phyloP scores from a whole-genome alignment of 2,888 invertebrate genomes.

The Troglohyphantes excavatus region DNA sequence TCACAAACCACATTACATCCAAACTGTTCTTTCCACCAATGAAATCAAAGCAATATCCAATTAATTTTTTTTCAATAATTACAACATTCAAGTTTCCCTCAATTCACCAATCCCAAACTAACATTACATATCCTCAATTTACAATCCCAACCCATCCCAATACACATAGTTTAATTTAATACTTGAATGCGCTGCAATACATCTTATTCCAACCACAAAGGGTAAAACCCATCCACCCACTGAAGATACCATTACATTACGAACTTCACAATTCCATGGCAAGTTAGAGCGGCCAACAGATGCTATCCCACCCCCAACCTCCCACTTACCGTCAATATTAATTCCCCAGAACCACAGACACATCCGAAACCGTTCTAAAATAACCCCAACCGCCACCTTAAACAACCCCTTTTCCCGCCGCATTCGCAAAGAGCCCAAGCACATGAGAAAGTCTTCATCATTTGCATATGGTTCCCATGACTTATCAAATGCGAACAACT shows the following conservation, averaged over 20 bases:
- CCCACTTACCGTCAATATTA: constrained; percentile 28
- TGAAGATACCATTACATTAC: background rate
- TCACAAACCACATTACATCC: too few species aligned
- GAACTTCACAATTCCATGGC: background rate
- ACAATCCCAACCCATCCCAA: too few species aligned
- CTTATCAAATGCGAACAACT: constrained; percentile 77
- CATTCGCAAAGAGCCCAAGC: constrained; percentile 14
- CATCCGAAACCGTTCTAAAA: constrained; percentile 2
- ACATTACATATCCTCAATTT: too few species aligned
- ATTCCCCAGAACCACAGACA: constrained; percentile 37
- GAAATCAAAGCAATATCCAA: too few species aligned
- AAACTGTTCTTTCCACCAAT: too few species aligned
- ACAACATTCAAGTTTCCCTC: too few species aligned
- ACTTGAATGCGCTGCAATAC: too few species aligned
- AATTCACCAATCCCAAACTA: too few species aligned
- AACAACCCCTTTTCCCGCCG: background rate
- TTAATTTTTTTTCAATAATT: too few species aligned
- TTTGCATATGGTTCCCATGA: constrained; percentile 77
- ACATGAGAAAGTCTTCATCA: constrained; percentile 78
- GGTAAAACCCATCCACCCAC: too few species aligned
- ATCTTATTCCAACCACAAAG: too few species aligned
- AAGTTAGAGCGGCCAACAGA: background rate
- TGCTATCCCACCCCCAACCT: background rate
- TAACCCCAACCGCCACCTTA: constrained; percentile 6
- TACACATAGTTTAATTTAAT: too few species aligned